Base-by-base conservation (phyloP, 2,113 vertebrate genomes). In the Sclerurus mexicanus region DNA sequence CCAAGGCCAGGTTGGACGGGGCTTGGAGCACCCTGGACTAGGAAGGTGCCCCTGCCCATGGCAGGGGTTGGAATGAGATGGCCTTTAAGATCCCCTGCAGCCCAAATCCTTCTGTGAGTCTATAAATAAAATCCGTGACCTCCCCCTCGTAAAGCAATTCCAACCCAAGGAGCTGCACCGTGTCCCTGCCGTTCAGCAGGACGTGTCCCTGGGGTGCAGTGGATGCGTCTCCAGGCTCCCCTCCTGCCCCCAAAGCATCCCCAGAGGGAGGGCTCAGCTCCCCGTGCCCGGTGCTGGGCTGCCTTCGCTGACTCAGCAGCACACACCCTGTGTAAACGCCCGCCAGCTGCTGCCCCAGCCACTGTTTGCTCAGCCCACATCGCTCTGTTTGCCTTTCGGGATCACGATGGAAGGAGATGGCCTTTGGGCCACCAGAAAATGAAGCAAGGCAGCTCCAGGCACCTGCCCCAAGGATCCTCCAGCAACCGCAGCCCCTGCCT, bases 361-460 rank as follows among this genome's bases (percentile, higher is more conserved):
- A 0, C 90, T 94, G 93, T 97, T 96, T 96, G 92, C 94, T 96
- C 74, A 96, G 93, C 85, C 73, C 2, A 1, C 4, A 2, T 7
- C 0, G 12, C 86, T 95, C 79, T 95, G 92, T 96, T 96, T 96
- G 90, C 84, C 88, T 94, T 96, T 12, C 23, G 3, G 84, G 78
- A 94, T 96, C 96, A 95, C 84, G 73, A 76, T 59, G 66, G 73
- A 90, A 68, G 84, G 83, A 92, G 56, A 94, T 95, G 95, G 88
- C 64, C 71, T 94, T 63, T 86, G 3, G 7, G 84, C 40, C 4
- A 0, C 44, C 5, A 1, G 73, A 52, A 92, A 89, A 56, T 11
- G 79, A 44, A 75, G 50, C 67, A 69, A 90, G 21, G 50, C 49
- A 58, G 64, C 53, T 46, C 56, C 80, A 72, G 27, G 14, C 82